Conservation (phyloP, 2,888 invertebrate species). For the Ceriagrion tenellum region DNA sequence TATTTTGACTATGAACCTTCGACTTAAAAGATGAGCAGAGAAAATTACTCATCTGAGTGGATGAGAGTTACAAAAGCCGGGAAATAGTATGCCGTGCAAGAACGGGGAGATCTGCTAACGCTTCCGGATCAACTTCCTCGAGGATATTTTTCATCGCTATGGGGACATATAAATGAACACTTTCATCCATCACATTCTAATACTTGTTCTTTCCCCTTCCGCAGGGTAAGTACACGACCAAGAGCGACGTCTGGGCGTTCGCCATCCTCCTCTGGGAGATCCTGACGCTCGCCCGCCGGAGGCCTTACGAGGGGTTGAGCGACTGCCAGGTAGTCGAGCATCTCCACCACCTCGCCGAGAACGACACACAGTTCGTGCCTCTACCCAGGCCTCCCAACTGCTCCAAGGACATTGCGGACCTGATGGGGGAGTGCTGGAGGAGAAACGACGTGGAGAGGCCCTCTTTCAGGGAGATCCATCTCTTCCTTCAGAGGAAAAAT, state of each 20-base stretch:
- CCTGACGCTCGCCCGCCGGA: conserved; percentile 86
- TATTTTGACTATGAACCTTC: no score
- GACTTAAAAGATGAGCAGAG: no score
- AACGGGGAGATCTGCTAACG: no score
- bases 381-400: conserved; percentile 79
- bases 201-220: not conserved
- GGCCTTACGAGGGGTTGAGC: conserved; percentile 87
- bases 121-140: no score
- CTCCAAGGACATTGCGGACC: conserved; percentile 82
- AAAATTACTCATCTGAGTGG: no score
- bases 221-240: conserved; percentile 91
- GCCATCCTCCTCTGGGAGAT: conserved; percentile 94
- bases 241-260: conserved; percentile 95
- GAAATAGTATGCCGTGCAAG: no score
- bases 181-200: not conserved
- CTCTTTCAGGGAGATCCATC: conserved; percentile 82
- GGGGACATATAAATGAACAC: not conserved
- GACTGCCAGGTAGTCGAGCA: conserved; percentile 91
- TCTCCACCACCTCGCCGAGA: conserved; percentile 85
- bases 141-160: no score
- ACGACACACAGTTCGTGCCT: conserved; percentile 78
- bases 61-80: no score
- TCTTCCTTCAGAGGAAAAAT: conserved; percentile 81
- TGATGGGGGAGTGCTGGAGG: conserved; percentile 83
- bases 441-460: conserved; percentile 80